These are phyloP conservation scores for Umimayanthus chanpuru DNA, from an alignment of 92 coral and sea anemone species.

Conservation along the genomic window DNA sequence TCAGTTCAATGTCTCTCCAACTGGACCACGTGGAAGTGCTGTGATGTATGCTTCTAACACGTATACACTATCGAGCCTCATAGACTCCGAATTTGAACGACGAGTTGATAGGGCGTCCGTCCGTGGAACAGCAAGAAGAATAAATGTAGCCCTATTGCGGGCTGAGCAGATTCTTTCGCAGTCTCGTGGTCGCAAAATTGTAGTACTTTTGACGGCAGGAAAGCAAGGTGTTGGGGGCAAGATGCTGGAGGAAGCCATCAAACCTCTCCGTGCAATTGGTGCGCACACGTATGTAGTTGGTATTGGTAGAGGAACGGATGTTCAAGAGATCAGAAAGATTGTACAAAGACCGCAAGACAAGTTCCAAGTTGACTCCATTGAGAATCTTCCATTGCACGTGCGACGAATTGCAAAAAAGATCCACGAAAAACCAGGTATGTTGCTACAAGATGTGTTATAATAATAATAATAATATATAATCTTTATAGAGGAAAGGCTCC, in stretches of 20 bases:
- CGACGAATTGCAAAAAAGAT: constrained; percentile 42
- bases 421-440: constrained; percentile 34
- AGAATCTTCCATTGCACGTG: constrained; percentile 24
- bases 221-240: constrained; percentile 45
- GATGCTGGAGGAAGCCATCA: constrained; percentile 45
- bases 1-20: constrained; percentile 44
- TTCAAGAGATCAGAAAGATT: constrained; percentile 45
- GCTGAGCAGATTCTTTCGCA: constrained; percentile 58
- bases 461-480: too few species aligned
- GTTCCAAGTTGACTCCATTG: constrained; percentile 26
- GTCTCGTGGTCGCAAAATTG: constrained; percentile 52
- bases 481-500: too few species aligned
- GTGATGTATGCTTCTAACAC: constrained; percentile 44
- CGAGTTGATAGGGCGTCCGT: constrained; percentile 41
- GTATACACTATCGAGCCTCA: constrained; percentile 13
- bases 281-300: constrained; percentile 64
- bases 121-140: constrained; percentile 24
- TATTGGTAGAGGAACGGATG: constrained; percentile 51
- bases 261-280: constrained; percentile 63
- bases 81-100: constrained; percentile 44
- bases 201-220: constrained; percentile 60
- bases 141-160: constrained; percentile 61
- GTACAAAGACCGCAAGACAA: constrained; percentile 30
- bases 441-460: neutral
- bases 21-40: constrained; percentile 38